Percentiles rank a stretch among this genome's conserved stretches.
Conservation (phyloP, 1,140 invertebrate genomes). For the Rhopalosiphum padi region DNA sequence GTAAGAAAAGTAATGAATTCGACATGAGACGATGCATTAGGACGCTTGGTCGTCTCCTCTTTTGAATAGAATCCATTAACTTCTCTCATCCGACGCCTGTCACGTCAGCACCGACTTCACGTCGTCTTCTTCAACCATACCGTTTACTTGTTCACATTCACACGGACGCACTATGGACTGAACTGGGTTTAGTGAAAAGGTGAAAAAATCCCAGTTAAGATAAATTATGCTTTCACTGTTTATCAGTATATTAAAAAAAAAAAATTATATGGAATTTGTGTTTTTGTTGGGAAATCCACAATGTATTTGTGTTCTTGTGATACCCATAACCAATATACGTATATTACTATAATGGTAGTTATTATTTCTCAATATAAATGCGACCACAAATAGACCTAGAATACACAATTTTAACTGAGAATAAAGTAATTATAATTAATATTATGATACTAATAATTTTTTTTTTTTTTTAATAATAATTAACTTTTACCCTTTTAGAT, state of each 20-base stretch:
- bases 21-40: slow-evolving; percentile 42
- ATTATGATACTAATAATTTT: too few species aligned
- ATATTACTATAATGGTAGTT: neutral
- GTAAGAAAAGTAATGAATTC: slow-evolving; percentile 50
- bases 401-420: too few species aligned
- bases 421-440: too few species aligned
- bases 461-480: too few species aligned
- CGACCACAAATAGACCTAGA: too few species aligned
- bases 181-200: neutral
- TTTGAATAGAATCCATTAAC: slow-evolving; percentile 57
- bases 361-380: neutral
- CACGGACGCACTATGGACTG: neutral
- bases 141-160: slow-evolving; percentile 37
- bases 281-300: slow-evolving; percentile 5
- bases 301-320: neutral
- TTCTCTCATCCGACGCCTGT: slow-evolving; percentile 48
- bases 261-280: neutral
- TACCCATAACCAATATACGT: neutral
- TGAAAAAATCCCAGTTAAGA: neutral
- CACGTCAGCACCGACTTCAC: slow-evolving; percentile 45
- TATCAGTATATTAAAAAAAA: neutral
- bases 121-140: neutral
- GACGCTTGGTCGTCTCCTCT: neutral
- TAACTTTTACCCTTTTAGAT: too few species aligned
- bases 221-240: slow-evolving; percentile 42